Evolutionary conservation across 2,113 vertebrate species (phyloP).

Genomic region (Haemorhous mexicanus): DNA sequence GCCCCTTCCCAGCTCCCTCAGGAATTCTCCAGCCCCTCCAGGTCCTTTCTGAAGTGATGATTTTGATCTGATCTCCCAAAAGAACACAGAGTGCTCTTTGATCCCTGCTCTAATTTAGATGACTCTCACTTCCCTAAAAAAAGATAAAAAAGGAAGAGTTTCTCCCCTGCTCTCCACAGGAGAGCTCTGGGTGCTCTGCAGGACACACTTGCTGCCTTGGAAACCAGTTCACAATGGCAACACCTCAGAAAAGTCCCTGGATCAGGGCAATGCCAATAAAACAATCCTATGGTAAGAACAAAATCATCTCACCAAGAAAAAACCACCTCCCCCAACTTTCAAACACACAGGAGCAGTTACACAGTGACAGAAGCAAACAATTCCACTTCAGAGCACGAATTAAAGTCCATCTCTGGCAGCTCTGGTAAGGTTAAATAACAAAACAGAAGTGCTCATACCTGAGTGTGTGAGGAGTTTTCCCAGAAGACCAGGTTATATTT

Average conservation of each 20-base stretch:
- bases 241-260: background rate
- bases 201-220: background rate
- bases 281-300: background rate
- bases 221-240: background rate
- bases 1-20: background rate
- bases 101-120: background rate
- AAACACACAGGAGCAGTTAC: background rate
- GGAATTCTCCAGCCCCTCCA: background rate
- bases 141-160: background rate
- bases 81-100: background rate
- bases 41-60: background rate
- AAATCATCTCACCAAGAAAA: background rate
- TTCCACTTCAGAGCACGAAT: background rate
- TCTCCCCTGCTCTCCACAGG: background rate
- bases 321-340: background rate
- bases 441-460: background rate
- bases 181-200: background rate
- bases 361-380: background rate
- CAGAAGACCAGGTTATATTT: slow-evolving; percentile 55
- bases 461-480: slow-evolving; percentile 54
- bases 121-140: background rate
- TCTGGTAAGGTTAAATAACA: background rate
- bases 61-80: background rate
- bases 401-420: background rate
- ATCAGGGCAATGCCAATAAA: background rate